These are phyloP conservation scores for Lonchura striata DNA, from an alignment of 2,113 vertebrate genomes.

Conservation along the genomic window DNA sequence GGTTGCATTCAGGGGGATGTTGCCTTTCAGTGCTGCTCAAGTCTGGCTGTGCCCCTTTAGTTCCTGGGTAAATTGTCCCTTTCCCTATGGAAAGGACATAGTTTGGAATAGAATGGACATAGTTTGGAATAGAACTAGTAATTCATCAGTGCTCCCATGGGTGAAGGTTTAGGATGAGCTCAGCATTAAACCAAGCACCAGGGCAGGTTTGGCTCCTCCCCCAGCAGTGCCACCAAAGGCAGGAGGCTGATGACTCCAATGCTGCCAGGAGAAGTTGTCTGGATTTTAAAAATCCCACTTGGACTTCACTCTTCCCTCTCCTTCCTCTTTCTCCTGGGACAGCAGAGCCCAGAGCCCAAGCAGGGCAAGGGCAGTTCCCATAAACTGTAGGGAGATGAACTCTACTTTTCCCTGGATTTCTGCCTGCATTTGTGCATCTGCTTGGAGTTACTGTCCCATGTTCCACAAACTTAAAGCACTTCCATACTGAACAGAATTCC, in stretches of 20 bases:
- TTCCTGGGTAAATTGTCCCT: background rate
- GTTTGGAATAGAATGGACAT: too few species aligned
- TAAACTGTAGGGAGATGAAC: background rate
- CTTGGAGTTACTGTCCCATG: background rate
- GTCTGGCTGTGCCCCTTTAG: background rate
- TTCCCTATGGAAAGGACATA: background rate
- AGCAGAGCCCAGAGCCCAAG: accelerated
- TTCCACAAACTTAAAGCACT: background rate
- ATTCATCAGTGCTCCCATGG: background rate
- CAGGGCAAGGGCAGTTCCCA: background rate
- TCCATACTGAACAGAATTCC: background rate
- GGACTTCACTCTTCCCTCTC: background rate
- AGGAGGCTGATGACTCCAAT: accelerated
- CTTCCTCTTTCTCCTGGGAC: background rate
- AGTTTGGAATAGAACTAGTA: background rate
- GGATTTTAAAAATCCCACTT: background rate
- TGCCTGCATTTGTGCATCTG: background rate
- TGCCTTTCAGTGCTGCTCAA: background rate
- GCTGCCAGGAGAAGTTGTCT: background rate
- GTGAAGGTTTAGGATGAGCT: background rate
- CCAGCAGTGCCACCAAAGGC: background rate
- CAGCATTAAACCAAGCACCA: background rate
- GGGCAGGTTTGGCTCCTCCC: background rate
- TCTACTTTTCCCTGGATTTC: background rate
- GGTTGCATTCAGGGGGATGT: slow-evolving; percentile 11